A percentile compares a stretch with the other conserved stretches of the same genome.
These are phyloP conservation scores for Sturnira hondurensis DNA, from an alignment of 2,113 vertebrate species.

Conservation along the genomic window DNA sequence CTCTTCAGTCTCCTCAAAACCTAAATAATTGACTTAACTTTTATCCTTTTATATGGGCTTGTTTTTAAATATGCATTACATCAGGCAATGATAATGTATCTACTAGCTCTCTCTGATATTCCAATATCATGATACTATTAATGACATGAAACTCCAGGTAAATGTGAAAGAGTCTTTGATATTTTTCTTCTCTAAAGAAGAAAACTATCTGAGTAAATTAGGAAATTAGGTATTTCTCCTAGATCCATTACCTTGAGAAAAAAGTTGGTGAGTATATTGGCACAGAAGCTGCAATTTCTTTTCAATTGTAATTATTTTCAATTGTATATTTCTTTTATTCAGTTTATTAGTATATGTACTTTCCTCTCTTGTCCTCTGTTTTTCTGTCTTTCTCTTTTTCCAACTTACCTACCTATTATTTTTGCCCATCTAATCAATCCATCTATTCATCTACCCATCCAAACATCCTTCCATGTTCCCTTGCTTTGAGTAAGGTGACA, in stretches of 20 bases:
- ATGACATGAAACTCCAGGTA: neutral
- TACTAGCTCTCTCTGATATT: neutral
- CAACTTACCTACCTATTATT: neutral
- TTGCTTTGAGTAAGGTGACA: neutral
- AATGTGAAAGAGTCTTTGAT: neutral
- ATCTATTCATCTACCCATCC: neutral
- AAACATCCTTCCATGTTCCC: neutral
- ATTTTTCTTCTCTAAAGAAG: neutral
- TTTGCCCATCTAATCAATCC: neutral
- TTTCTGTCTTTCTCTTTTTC: neutral
- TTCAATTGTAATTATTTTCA: neutral
- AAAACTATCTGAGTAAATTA: neutral
- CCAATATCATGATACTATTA: neutral
- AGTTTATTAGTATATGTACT: neutral
- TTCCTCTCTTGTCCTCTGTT: neutral
- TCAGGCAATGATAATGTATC: neutral
- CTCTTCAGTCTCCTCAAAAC: neutral
- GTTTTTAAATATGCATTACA: neutral
- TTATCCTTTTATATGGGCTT: neutral
- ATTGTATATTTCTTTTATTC: neutral
- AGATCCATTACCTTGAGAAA: neutral
- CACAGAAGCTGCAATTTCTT: neutral
- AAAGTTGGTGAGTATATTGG: neutral
- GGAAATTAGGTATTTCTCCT: neutral
- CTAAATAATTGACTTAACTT: neutral